Conservation (phyloP, 2,888 invertebrate genomes). For the Punctoribates punctum region DNA sequence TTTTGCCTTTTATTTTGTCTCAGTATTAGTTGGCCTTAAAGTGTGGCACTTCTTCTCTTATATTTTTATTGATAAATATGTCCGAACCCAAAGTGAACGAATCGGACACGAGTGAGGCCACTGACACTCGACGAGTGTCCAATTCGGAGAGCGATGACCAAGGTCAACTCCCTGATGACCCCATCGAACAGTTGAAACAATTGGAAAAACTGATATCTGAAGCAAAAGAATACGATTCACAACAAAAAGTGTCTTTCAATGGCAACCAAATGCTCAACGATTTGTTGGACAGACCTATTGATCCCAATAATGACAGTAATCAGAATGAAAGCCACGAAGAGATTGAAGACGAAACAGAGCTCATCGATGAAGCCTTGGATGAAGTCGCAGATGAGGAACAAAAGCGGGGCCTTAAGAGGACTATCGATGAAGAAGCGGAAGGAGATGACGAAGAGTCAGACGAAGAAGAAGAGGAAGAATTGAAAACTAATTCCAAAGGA, state of each 20-base stretch:
- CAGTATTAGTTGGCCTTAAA: too few species aligned
- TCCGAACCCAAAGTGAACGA: too few species aligned
- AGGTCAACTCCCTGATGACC: not conserved
- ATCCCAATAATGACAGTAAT: constrained; percentile 50
- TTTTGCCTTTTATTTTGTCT: too few species aligned
- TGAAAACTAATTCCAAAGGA: not conserved
- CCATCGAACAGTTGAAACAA: not conserved
- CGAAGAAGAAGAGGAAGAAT: constrained; percentile 28
- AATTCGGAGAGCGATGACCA: not conserved
- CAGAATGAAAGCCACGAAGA: constrained; percentile 52
- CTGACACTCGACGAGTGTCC: not conserved
- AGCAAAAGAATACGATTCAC: not conserved
- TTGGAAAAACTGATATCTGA: not conserved
- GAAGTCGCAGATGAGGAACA: constrained; percentile 49
- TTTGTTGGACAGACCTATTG: constrained; percentile 42
- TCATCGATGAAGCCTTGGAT: constrained; percentile 55
- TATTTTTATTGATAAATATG: too few species aligned
- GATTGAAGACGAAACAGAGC: constrained; percentile 55
- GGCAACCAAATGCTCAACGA: constrained; percentile 22
- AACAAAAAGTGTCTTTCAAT: constrained; percentile 3
- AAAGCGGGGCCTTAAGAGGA: not conserved
- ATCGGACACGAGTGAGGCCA: not conserved
- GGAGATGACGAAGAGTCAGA: constrained; percentile 49
- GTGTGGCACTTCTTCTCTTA: too few species aligned
- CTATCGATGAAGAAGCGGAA: constrained; percentile 55